Base-by-base conservation (phyloP, 1,140 invertebrate genomes). In the Cyclargus thomasi region DNA sequence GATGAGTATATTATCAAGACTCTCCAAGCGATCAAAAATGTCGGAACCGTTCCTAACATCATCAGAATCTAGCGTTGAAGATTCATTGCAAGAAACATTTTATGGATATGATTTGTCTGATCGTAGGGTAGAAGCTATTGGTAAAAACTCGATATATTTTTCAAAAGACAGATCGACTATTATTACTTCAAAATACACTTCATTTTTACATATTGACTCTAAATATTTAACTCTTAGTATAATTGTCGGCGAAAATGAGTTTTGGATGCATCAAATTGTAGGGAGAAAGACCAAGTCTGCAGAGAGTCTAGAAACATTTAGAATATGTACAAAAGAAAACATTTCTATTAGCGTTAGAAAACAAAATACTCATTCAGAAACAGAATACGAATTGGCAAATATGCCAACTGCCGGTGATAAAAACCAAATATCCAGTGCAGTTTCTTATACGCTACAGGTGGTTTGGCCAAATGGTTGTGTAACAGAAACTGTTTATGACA, bases 401-500 rank as follows among this genome's bases (percentile, higher is more conserved):
- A 11, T 11, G 2, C 1, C 55, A 20, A 20, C 20, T 63, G 63
- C 39, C 69, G 74, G 20, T 67, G 59, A 64, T 62, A 65, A 22
- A 64, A 64, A 29, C 63, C 57, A 66, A 63, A 63, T 62, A 53
- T 72, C 69, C 77, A 84, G 73, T 65, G 64, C 20, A 78, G 75
- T 68, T 73, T 70, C 23, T 85, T 86, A 71, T 72, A 87, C 75
- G 80, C 81, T 92, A 66, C 78, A 76, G 65, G 74, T 91, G 63
- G 92, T 91, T 7, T 91, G 90, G 86, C 90, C 91, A 1, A 91
- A 91, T 67, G 92, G 92, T 1, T 81, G 92, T 18, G 77, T 90
- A 21, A 90, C 92, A 21, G 87, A 92, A 79, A 85, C 84, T 39
- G 78, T 91, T 64, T 75, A 85, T 66, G 77, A 83, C 70, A 65